Conservation (phyloP, 2,888 invertebrate species). For the Phytoseiulus persimilis region DNA sequence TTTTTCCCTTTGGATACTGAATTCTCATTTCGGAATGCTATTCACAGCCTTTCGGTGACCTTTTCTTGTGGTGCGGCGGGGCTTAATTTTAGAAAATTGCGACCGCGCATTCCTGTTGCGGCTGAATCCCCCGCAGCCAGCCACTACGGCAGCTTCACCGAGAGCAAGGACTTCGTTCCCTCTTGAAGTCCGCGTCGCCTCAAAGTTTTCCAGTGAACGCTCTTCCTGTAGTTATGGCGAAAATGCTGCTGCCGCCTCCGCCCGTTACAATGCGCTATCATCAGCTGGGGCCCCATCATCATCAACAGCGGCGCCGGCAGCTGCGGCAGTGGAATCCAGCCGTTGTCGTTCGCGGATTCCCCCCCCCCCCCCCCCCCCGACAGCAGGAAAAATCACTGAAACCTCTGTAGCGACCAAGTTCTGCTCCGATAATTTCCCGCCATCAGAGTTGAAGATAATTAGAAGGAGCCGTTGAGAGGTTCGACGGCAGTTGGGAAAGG, state of each 20-base stretch:
- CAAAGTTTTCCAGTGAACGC: neutral
- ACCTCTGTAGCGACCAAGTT: too few species aligned
- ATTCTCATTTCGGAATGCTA: neutral
- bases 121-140: too few species aligned
- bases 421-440: too few species aligned
- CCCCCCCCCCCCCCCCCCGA: too few species aligned
- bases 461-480: too few species aligned
- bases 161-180: neutral
- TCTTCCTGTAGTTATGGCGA: neutral
- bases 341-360: too few species aligned
- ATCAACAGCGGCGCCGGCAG: neutral
- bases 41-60: neutral
- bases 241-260: too few species aligned
- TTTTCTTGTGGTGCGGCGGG: neutral
- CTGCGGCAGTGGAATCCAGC: too few species aligned
- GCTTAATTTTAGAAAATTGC: neutral
- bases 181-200: neutral
- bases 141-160: neutral
- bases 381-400: too few species aligned
- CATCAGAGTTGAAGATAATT: too few species aligned
- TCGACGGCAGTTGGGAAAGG: too few species aligned
- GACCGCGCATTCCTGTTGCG: neutral
- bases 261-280: neutral
- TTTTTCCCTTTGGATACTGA: neutral
- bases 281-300: neutral